Percentiles rank a stretch among this genome's conserved stretches.
Evolutionary conservation across 2,797 vertebrate genomes (phyloP).

Genomic region (Bucorvus abyssinicus): DNA sequence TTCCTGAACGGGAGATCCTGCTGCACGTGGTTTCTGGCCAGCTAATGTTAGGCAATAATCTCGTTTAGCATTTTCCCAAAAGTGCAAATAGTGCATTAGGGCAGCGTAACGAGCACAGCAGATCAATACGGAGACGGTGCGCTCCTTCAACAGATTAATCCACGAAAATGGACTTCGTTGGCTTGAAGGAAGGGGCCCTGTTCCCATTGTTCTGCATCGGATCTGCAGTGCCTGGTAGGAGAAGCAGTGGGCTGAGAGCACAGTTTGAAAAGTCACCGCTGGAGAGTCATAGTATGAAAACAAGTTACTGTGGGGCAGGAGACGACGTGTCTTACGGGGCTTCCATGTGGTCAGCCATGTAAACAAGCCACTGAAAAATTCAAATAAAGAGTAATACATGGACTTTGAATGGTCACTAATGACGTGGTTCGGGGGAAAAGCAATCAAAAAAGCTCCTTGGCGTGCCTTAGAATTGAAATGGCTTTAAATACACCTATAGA

Average conservation of each 20-base stretch:
- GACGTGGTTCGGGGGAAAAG: not conserved
- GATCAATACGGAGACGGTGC: slow-evolving; percentile 62
- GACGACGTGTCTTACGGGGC: not conserved
- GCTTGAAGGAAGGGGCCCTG: not conserved
- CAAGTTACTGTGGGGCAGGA: not conserved
- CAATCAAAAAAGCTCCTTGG: not conserved
- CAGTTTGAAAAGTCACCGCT: not conserved
- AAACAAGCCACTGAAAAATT: not conserved
- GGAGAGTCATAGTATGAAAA: not conserved
- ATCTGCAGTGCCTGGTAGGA: slow-evolving; percentile 21
- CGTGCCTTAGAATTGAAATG: not conserved
- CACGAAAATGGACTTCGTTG: slow-evolving; percentile 34
- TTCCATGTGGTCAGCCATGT: not conserved
- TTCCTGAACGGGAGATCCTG: slow-evolving; percentile 54
- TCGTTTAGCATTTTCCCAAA: slow-evolving; percentile 72
- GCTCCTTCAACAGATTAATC: slow-evolving; percentile 40
- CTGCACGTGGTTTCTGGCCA: slow-evolving; percentile 63
- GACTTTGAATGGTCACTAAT: not conserved
- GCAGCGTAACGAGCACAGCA: slow-evolving; percentile 23
- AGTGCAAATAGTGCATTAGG: slow-evolving; percentile 72
- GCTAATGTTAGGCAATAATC: slow-evolving; percentile 68
- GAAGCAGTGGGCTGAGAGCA: not conserved
- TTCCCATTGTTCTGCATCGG: not conserved
- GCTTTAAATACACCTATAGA: not conserved
- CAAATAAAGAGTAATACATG: not conserved